Conservation (phyloP, 2,888 invertebrate species). For the Mechanitis messenoides region DNA sequence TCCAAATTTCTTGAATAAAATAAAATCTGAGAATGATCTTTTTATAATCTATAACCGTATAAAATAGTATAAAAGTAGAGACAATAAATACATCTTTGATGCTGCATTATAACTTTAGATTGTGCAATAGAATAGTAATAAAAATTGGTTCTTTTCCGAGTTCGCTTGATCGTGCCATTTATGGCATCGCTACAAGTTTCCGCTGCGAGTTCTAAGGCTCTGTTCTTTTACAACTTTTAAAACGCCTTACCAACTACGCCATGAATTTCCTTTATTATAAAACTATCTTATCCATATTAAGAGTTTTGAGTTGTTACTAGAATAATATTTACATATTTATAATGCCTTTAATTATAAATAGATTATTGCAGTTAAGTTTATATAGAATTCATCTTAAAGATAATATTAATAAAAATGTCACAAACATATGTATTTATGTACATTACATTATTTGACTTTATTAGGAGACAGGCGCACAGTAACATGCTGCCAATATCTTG, state of each 20-base stretch:
- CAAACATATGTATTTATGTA: too few relatives aligned
- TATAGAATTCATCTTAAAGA: too few relatives aligned
- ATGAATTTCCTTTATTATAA: constrained; percentile 28
- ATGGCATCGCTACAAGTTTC: constrained; percentile 67
- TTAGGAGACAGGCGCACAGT: too few relatives aligned
- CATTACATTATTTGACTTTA: too few relatives aligned
- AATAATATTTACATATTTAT: too few relatives aligned
- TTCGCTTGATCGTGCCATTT: constrained; percentile 64
- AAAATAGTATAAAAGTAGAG: not conserved
- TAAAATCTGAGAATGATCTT: not conserved
- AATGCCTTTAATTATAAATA: too few relatives aligned
- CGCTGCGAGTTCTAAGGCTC: constrained; percentile 50
- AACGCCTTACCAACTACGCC: constrained; percentile 43
- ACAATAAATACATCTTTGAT: constrained; percentile 13
- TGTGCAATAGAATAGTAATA: constrained; percentile 31
- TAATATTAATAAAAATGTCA: too few relatives aligned
- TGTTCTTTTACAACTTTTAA: constrained; percentile 66
- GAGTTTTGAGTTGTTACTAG: not conserved
- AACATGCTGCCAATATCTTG: too few relatives aligned
- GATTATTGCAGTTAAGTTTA: too few relatives aligned
- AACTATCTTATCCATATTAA: constrained; percentile 43
- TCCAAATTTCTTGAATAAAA: not conserved
- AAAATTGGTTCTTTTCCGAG: constrained; percentile 54
- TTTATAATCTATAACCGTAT: not conserved
- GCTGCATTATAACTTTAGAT: constrained; percentile 15